Evolutionary conservation across 2,113 vertebrate genomes (phyloP), one percentile per base, ranked within the genome.

Genomic region (Neomonachus schauinslandi): DNA sequence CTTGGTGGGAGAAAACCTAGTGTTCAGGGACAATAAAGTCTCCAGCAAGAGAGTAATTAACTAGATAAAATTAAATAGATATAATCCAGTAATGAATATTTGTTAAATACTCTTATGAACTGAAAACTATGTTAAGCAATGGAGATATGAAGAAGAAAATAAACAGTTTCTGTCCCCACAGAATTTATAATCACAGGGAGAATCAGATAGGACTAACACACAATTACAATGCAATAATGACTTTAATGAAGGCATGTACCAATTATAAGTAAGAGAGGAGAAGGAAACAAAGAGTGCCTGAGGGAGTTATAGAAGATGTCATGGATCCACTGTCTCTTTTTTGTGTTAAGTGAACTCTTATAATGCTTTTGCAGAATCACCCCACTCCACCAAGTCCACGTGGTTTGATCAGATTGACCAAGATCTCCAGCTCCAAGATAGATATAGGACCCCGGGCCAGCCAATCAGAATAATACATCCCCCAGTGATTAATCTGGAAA

Each of bases 51-150:
- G 15, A 91, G 51, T 15, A 92, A 94, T 90, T 94, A 92, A 57
- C 49, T 42, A 76, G 31, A 77, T 69, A 76, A 82, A 98, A 92
- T 90, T 89, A 94, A 93, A 72, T 53, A 76, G 65, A 82, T 79
- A 89, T 57, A 57, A 88, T 51, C 51, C 33, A 93, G n/a, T 61
- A 81, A 77, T 72, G 22, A 92, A n/a, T 57, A 95, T 55, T 94
- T 94, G 65, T 67, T 57, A 94, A 65, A 57, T 36, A 72, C 51
- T 18, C 5, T 92, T 57, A 80, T 82, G 55, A 93, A 91, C 31
- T 28, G 15, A 59, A 65, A 91, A 80, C 33, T 61, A 57, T 76
- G 49, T 83, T 87, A 92, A 77, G 16, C 18, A 76, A 69, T 42
- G 79, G 51, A 81, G 49, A 76, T 33, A 46, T 46, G 63, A 46